A percentile compares a stretch with the other conserved stretches of the same genome.
phyloP scores from a whole-genome alignment of 2,888 invertebrate species.

The Phlogophora meticulosa region DNA sequence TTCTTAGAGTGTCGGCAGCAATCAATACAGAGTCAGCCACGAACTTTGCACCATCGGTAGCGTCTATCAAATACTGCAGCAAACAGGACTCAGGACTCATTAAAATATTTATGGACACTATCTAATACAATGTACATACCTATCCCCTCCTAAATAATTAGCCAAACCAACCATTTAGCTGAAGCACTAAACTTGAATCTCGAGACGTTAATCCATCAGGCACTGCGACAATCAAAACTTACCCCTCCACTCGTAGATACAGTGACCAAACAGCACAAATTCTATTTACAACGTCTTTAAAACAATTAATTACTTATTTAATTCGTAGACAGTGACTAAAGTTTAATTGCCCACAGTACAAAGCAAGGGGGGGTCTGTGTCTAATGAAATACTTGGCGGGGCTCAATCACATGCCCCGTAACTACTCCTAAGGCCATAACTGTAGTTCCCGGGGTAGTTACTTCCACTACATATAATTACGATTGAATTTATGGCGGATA shows the following conservation, averaged over 20 bases:
- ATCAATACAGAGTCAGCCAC: too few species aligned
- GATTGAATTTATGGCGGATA: conserved; percentile 84
- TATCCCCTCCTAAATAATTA: not conserved
- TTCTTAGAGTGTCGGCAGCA: too few species aligned
- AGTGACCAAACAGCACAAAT: conserved; percentile 43
- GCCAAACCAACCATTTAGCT: conserved; percentile 4
- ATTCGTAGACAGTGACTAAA: conserved; percentile 53
- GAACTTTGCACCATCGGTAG: too few species aligned
- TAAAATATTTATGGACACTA: too few species aligned
- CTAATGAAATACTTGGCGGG: conserved; percentile 72
- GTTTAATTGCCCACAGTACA: conserved; percentile 66
- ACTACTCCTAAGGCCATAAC: conserved; percentile 72
- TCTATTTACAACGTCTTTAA: conserved; percentile 60
- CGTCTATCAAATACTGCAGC: too few species aligned
- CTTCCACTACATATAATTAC: conserved; percentile 91
- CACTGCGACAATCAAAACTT: conserved; percentile 27
- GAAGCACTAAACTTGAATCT: conserved; percentile 30
- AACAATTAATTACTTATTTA: conserved; percentile 65
- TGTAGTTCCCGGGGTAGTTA: conserved; percentile 81
- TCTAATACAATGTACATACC: not conserved
- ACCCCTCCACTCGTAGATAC: conserved; percentile 7
- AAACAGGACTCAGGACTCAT: too few species aligned
- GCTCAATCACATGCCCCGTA: conserved; percentile 79
- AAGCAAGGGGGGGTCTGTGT: conserved; percentile 62
- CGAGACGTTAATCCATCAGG: conserved; percentile 31